phyloP scores from a whole-genome alignment of 2,797 vertebrate genomes.

The Rhinophrynus dorsalis region DNA sequence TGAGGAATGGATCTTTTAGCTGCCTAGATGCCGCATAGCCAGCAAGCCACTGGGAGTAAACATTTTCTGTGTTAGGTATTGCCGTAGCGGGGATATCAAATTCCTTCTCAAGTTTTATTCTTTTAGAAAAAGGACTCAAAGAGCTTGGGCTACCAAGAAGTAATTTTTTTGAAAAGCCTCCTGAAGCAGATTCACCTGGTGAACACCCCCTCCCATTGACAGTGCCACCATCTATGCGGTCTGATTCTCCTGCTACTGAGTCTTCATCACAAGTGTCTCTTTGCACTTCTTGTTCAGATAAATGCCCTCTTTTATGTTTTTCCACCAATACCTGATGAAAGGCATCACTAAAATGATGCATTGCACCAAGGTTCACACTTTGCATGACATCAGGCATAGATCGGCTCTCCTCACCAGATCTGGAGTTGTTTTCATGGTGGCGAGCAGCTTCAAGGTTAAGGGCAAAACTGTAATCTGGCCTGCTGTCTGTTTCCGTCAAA shows the following conservation, averaged over 20 bases:
- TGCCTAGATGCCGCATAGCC: slow-evolving; percentile 96
- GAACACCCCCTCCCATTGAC: slow-evolving; percentile 94
- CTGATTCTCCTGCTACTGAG: slow-evolving; percentile 88
- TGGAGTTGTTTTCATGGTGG: slow-evolving; percentile 90
- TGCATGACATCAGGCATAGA: slow-evolving; percentile 95
- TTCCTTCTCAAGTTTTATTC: slow-evolving; percentile 98
- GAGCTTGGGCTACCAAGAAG: slow-evolving; percentile 95
- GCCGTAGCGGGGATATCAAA: slow-evolving; percentile 93
- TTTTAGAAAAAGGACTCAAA: slow-evolving; percentile 95
- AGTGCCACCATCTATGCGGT: slow-evolving; percentile 87
- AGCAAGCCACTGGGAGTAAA: slow-evolving; percentile 98
- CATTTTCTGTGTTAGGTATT: slow-evolving; percentile 97
- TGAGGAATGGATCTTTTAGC: slow-evolving; percentile 99
- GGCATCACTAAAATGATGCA: slow-evolving; percentile 98
- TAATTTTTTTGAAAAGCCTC: slow-evolving; percentile 96
- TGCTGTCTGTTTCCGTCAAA: slow-evolving; percentile 83
- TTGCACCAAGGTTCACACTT: slow-evolving; percentile 95
- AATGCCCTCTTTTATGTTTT: slow-evolving; percentile 90
- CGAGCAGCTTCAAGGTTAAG: slow-evolving; percentile 89
- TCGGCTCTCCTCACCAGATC: slow-evolving; percentile 78
- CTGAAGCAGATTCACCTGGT: slow-evolving; percentile 91
- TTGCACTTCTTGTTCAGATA: slow-evolving; percentile 81
- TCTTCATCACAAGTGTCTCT: slow-evolving; percentile 90
- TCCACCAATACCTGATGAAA: slow-evolving; percentile 84
- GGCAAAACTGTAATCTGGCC: slow-evolving; percentile 86